These are phyloP conservation scores for Philotrypesis tridentata DNA, from an alignment of 1,140 invertebrate genomes.

Conservation along the genomic window DNA sequence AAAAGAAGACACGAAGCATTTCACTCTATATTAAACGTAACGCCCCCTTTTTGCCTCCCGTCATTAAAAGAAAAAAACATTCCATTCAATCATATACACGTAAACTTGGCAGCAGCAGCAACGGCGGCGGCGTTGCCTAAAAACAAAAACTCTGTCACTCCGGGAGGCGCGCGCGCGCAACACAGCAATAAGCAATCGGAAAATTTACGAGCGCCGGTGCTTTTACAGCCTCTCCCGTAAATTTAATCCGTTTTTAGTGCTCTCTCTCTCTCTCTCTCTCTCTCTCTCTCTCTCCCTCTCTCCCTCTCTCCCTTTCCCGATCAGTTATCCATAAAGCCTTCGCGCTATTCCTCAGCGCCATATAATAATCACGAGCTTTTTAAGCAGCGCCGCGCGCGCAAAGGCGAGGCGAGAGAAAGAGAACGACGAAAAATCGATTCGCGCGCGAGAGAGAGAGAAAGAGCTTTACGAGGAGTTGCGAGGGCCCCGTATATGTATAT, in stretches of 20 bases:
- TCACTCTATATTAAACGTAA: background rate
- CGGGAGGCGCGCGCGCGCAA: too few species aligned
- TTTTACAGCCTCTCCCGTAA: background rate
- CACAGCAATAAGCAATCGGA: background rate
- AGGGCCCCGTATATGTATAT: too few species aligned
- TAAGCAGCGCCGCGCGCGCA: background rate
- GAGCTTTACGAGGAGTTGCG: background rate
- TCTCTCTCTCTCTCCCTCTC: too few species aligned
- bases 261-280: too few species aligned
- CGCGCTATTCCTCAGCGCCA: background rate
- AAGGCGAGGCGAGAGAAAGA: background rate
- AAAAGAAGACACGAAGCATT: background rate
- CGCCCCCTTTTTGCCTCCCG: too few species aligned
- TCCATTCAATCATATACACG: background rate
- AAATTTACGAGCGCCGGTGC: background rate
- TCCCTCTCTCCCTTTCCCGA: background rate
- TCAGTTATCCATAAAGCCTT: background rate
- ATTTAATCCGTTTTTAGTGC: background rate
- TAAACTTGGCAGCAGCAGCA: too few species aligned
- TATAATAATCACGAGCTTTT: conserved; percentile 12
- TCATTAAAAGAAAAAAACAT: too few species aligned
- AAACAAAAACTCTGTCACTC: background rate
- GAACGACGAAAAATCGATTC: background rate
- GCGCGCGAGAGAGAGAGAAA: background rate
- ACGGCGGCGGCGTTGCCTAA: too few species aligned